Conservation (phyloP, 2,797 vertebrate genomes). For the Halcyon leucocephala region DNA sequence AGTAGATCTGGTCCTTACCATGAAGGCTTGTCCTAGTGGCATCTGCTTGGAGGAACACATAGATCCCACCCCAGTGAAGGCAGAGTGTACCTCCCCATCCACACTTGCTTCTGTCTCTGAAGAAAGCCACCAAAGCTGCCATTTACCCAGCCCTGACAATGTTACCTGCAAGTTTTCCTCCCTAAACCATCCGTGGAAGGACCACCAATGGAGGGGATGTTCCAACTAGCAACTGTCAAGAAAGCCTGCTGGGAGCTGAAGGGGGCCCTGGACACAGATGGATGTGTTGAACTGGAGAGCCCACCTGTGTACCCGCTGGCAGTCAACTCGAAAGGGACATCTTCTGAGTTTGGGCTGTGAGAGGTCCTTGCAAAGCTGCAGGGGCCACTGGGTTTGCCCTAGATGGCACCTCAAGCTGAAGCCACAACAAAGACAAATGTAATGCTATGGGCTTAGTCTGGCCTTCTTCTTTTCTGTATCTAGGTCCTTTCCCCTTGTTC, state of each 20-base stretch:
- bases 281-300: not conserved
- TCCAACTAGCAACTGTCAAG: not conserved
- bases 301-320: not conserved
- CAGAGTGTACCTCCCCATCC: not conserved
- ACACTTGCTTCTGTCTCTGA: not conserved
- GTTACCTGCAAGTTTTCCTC: not conserved
- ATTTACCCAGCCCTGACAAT: not conserved
- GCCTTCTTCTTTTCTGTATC: not conserved
- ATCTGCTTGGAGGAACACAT: not conserved
- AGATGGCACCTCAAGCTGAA: not conserved
- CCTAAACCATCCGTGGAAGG: accelerated
- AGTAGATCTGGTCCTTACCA: not conserved
- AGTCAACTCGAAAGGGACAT: not conserved
- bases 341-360: accelerated
- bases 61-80: not conserved
- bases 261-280: not conserved
- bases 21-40: not conserved
- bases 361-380: not conserved
- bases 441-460: not conserved
- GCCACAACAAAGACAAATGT: not conserved
- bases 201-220: not conserved
- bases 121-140: not conserved
- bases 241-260: not conserved
- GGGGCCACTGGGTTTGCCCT: not conserved
- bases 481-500: not conserved